Evolutionary conservation across 2,113 vertebrate species (phyloP).

Genomic region (Chrysemys picta): DNA sequence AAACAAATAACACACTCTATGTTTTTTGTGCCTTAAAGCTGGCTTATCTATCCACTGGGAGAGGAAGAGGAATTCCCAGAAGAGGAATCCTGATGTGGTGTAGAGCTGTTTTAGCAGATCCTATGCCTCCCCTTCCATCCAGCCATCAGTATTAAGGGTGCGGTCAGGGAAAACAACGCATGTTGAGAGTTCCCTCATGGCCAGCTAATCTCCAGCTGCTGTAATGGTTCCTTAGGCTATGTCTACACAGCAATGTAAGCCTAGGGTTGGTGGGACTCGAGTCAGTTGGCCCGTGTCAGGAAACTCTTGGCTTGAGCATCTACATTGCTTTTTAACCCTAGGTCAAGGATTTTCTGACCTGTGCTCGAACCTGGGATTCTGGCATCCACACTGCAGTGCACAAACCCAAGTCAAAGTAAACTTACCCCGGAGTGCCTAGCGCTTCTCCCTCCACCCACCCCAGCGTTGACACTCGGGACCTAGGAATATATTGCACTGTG

Average conservation of each 20-base stretch:
- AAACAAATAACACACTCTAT: background rate
- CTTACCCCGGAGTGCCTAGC: background rate
- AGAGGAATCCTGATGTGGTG: background rate
- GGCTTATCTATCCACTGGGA: background rate
- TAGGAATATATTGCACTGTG: background rate
- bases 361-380: background rate
- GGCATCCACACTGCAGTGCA: background rate
- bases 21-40: constrained; percentile 1
- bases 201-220: background rate
- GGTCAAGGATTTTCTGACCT: background rate
- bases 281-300: background rate
- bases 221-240: fast-evolving
- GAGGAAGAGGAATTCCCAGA: too few relatives aligned
- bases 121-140: background rate
- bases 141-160: background rate
- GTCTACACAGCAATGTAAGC: background rate
- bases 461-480: background rate
- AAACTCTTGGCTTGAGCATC: background rate
- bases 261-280: background rate
- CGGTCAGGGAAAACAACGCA: background rate
- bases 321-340: background rate
- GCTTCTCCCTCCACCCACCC: too few relatives aligned
- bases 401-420: background rate
- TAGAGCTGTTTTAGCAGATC: background rate
- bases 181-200: background rate